Evolutionary conservation across 2,113 vertebrate species (phyloP).

Genomic region (Hirundichthys speculiger): DNA sequence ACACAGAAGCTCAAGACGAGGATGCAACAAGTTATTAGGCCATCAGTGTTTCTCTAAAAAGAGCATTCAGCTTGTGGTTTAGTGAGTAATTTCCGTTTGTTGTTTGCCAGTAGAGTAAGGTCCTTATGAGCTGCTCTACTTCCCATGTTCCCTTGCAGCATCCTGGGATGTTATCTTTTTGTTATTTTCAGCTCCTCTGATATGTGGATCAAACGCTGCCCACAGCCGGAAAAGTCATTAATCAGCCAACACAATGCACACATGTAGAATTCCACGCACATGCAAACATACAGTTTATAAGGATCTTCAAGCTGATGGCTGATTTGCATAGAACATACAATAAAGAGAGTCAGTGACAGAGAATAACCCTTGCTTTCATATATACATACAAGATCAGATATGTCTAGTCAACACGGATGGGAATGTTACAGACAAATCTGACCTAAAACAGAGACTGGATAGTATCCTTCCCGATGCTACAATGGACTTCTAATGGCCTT

Average conservation of each 20-base stretch:
- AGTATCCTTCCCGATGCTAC: too few species aligned
- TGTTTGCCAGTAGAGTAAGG: constrained; percentile 35
- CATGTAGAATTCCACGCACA: constrained; percentile 7
- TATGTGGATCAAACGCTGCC: constrained; percentile 74
- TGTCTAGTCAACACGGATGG: too few species aligned
- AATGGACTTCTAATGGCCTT: too few species aligned
- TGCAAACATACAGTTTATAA: constrained; percentile 1
- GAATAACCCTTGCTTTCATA: too few species aligned
- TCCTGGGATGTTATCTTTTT: constrained; percentile 76
- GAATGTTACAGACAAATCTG: too few species aligned
- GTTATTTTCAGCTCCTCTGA: constrained; percentile 72
- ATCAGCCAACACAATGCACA: constrained; percentile 62
- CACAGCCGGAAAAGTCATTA: constrained; percentile 72
- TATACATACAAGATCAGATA: too few species aligned
- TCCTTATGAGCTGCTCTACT: constrained; percentile 61
- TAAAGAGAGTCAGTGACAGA: not conserved
- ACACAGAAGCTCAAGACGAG: constrained; percentile 11
- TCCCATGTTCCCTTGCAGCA: constrained; percentile 71
- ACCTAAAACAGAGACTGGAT: too few species aligned
- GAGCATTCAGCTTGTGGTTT: constrained; percentile 43
- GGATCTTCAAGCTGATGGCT: constrained; percentile 8
- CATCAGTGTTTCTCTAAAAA: constrained; percentile 27
- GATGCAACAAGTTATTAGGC: constrained; percentile 2
- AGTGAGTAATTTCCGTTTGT: constrained; percentile 68
- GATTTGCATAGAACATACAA: not conserved